Conservation (phyloP, 2,888 invertebrate species). For the Chelonus formosanus region DNA sequence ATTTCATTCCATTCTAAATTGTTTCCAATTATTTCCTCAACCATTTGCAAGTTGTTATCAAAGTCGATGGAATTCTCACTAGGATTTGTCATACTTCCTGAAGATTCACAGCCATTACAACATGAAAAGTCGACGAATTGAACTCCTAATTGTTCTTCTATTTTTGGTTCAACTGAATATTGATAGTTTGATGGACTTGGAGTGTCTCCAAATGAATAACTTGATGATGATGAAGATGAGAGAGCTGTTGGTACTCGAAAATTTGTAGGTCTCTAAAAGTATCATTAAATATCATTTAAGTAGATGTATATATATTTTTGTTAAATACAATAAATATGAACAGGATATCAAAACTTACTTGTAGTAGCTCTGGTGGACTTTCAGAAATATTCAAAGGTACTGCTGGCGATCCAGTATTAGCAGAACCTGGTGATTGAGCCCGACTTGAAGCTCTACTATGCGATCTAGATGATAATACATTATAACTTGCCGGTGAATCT, state of each 20-base stretch:
- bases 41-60: constrained; percentile 46
- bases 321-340: neutral
- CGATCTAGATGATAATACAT: constrained; percentile 42
- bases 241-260: constrained; percentile 38
- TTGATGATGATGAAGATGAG: constrained; percentile 52
- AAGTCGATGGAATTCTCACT: constrained; percentile 40
- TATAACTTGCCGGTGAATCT: constrained; percentile 46
- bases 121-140: constrained; percentile 41
- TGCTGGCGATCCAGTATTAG: constrained; percentile 39
- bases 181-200: constrained; percentile 52
- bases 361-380: constrained; percentile 40
- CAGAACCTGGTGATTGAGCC: constrained; percentile 46
- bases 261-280: neutral
- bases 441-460: constrained; percentile 48
- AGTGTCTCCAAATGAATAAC: constrained; percentile 50
- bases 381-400: constrained; percentile 37
- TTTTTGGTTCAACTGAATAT: constrained; percentile 38
- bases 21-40: constrained; percentile 47
- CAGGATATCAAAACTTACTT: constrained; percentile 4
- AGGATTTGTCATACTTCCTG: constrained; percentile 45
- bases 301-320: neutral
- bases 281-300: neutral
- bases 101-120: constrained; percentile 41
- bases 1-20: constrained; percentile 43
- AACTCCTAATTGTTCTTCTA: constrained; percentile 45